A percentile compares a stretch with the other conserved stretches of the same genome.
phyloP scores from a whole-genome alignment of 2,113 vertebrate species.

The Etheostoma cragini region DNA sequence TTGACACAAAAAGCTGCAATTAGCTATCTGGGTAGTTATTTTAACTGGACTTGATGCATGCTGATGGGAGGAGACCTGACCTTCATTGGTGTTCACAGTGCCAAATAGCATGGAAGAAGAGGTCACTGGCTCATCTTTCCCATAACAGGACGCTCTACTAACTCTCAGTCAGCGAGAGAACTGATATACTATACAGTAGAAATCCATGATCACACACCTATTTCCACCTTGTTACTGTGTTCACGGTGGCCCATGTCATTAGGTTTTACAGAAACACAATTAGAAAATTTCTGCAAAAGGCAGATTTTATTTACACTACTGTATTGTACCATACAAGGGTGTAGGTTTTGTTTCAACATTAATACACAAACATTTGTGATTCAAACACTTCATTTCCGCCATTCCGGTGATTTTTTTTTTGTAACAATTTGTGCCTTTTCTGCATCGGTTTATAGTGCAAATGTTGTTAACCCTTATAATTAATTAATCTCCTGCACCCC shows the following conservation, averaged over 20 bases:
- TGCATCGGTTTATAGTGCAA: too few species aligned
- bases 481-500: too few species aligned
- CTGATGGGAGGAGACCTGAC: slow-evolving; percentile 60
- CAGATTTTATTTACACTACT: not conserved
- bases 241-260: not conserved
- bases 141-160: slow-evolving; percentile 30
- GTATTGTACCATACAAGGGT: not conserved
- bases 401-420: too few species aligned
- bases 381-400: too few species aligned
- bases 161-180: not conserved
- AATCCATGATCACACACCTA: not conserved
- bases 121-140: slow-evolving; percentile 68
- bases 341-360: too few species aligned
- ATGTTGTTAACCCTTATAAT: too few species aligned
- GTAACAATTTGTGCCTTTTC: too few species aligned
- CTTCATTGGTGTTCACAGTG: slow-evolving; percentile 63
- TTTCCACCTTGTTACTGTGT: not conserved
- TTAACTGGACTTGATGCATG: slow-evolving; percentile 54
- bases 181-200: not conserved
- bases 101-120: slow-evolving; percentile 60
- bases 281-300: not conserved
- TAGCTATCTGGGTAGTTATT: slow-evolving; percentile 59
- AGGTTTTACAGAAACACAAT: not conserved
- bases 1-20: slow-evolving; percentile 31
- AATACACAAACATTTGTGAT: too few species aligned